Evolutionary conservation across 2,113 vertebrate species (phyloP), one percentile per base, ranked within the genome.

Genomic region (Psettodes erumei): DNA sequence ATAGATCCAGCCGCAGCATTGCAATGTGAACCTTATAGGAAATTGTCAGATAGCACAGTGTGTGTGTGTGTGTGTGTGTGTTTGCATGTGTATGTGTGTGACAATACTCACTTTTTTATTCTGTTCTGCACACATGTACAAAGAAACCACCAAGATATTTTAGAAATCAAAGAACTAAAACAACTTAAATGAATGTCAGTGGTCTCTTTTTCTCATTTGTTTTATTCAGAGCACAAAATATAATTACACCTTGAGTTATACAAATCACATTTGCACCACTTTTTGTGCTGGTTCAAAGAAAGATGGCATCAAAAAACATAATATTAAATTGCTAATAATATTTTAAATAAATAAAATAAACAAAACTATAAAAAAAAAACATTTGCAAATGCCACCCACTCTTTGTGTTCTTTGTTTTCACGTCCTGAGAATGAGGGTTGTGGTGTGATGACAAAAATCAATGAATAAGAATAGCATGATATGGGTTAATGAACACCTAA

Each of bases 201-300:
- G 15, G 28, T 18, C 23, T 74, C 69, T 84, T 73, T 72, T 74
- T 37, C 40, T 76, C 64, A 59, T 84, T 86, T 76, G 51, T 91
- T 94, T 93, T 92, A 92, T 94, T 93, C 89, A 82, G 88, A 90
- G 87, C 86, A 93, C 91, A 93, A 93, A 93, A 92, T 91, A 93
- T 92, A 88, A 90, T 93, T 92, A 92, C 90, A 92, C 87, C 88
- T 92, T 91, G 81, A 86, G 83, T 92, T 92, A 91, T 91, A 91
- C 89, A 91, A 91, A 92, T 86, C 88, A 93, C 90, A 85, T 92
- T 89, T 87, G 87, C 78, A 90, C 90, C 88, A 70, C 84, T 85
- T 82, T 80, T 79, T 87, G 87, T 88, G 85, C 79, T 48, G 64
- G 83, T 90, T 88, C 33, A 87, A 89, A 84, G 73, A 86, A 90